A percentile compares a stretch with the other conserved stretches of the same genome.
phyloP scores from a whole-genome alignment of 2,113 vertebrate species.

The Stomatorhinus ivindoensis region DNA sequence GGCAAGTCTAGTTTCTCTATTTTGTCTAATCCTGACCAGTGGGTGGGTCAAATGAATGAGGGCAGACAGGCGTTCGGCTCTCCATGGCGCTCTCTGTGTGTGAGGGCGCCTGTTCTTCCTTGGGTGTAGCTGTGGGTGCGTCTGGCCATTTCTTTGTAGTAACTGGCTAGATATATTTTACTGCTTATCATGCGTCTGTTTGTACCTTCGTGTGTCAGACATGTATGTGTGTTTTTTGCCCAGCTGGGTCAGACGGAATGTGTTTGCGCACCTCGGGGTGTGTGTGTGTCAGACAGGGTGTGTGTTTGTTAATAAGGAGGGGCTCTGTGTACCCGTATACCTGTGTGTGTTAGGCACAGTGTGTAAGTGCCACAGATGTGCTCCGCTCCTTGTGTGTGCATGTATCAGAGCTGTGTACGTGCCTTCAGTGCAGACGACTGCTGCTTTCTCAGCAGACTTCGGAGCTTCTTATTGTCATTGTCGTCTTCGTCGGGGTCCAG shows the following conservation, averaged over 20 bases:
- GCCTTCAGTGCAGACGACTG: constrained; percentile 21
- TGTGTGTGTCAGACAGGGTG: not conserved
- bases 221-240: not conserved
- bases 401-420: not conserved
- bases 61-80: not conserved
- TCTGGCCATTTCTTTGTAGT: not conserved
- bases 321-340: not conserved
- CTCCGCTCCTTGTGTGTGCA: not conserved
- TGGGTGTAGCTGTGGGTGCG: not conserved
- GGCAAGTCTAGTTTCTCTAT: not conserved
- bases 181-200: not conserved
- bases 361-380: not conserved
- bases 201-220: not conserved
- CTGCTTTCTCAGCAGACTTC: constrained; percentile 68
- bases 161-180: not conserved
- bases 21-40: not conserved
- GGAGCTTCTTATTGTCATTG: constrained; percentile 63
- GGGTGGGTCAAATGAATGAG: not conserved
- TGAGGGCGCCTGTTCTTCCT: not conserved
- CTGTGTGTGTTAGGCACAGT: not conserved
- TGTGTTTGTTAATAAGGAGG: constrained; percentile 1
- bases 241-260: not conserved
- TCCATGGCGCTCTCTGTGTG: not conserved
- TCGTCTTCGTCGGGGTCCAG: constrained; percentile 70
- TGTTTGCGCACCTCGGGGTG: not conserved